phyloP scores from a whole-genome alignment of 92 coral and sea anemone genomes.

The Zoanthus solanderi region DNA sequence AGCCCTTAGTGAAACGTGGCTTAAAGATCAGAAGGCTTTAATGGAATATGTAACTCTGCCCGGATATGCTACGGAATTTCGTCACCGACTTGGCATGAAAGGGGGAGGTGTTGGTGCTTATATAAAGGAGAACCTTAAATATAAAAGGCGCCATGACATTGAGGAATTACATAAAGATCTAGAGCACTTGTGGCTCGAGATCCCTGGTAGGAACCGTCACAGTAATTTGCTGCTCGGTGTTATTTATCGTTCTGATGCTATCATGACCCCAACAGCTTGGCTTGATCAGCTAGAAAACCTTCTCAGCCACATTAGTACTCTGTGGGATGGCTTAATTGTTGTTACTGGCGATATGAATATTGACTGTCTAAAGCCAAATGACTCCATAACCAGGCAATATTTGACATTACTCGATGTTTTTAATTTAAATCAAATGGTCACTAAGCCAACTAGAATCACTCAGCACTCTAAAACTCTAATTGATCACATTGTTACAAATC shows the following conservation, averaged over 20 bases:
- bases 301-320: neutral
- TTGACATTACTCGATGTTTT: constrained; percentile 30
- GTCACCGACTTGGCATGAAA: neutral
- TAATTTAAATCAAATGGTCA: constrained; percentile 45
- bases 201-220: too few relatives aligned
- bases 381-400: constrained; percentile 20
- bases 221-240: too few relatives aligned
- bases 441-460: constrained; percentile 51
- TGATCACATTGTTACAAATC: constrained; percentile 59
- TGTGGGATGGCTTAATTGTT: constrained; percentile 40
- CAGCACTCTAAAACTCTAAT: constrained; percentile 12
- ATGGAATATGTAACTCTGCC: constrained; percentile 42
- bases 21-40: neutral
- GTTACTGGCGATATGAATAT: constrained; percentile 8
- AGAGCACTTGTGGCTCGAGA: too few relatives aligned
- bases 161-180: too few relatives aligned
- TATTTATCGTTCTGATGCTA: too few relatives aligned
- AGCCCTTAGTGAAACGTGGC: too few relatives aligned
- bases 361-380: neutral
- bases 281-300: too few relatives aligned
- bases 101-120: neutral
- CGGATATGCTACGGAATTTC: constrained; percentile 31
- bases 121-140: too few relatives aligned
- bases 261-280: too few relatives aligned
- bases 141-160: too few relatives aligned